Evolutionary conservation across 2,888 invertebrate genomes (phyloP).

Genomic region (Eupithecia pulchellata): DNA sequence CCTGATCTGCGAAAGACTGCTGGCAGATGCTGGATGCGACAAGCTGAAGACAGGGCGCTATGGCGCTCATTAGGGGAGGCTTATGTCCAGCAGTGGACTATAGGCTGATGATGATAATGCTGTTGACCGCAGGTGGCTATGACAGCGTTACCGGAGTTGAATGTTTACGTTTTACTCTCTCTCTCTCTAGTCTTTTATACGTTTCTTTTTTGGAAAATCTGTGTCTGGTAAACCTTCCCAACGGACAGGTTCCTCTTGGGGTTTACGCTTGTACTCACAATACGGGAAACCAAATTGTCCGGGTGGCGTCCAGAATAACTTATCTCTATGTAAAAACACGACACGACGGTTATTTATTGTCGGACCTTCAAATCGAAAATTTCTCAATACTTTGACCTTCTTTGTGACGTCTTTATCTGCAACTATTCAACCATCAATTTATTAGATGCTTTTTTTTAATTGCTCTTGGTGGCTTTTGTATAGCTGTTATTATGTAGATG

Average conservation of each 20-base stretch:
- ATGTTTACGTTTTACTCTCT: too few species aligned
- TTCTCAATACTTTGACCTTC: not conserved
- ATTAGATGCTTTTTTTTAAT: too few species aligned
- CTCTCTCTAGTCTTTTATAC: not conserved
- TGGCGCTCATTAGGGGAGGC: too few species aligned
- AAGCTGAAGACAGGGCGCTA: too few species aligned
- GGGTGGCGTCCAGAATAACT: not conserved
- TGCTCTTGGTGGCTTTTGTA: too few species aligned
- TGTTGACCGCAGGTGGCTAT: too few species aligned
- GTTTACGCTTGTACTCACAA: conserved; percentile 9
- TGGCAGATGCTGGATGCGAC: too few species aligned
- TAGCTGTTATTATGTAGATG: too few species aligned
- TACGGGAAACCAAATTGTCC: not conserved
- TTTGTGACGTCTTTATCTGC: not conserved
- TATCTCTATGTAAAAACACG: not conserved
- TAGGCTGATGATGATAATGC: too few species aligned
- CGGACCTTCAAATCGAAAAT: not conserved
- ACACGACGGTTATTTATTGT: not conserved
- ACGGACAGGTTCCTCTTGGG: not conserved
- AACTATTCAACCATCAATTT: not conserved
- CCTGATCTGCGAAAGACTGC: too few species aligned
- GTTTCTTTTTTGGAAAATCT: not conserved
- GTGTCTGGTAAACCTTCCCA: not conserved
- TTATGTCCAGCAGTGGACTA: too few species aligned
- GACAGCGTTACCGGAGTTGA: too few species aligned